Evolutionary conservation across 2,888 invertebrate species (phyloP), one percentile per base, ranked within the genome.

Genomic region (Patella depressa): DNA sequence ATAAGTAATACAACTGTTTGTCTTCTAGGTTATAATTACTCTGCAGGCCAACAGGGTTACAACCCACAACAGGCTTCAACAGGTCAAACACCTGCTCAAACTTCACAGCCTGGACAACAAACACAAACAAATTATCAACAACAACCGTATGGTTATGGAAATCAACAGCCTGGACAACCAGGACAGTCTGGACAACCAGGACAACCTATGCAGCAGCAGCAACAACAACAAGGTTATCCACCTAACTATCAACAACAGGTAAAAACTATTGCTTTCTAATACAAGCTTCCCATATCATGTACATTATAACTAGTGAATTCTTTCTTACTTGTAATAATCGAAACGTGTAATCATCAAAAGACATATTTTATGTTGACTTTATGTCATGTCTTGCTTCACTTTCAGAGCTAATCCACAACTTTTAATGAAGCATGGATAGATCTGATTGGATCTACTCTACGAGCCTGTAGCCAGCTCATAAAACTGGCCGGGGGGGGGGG

Each of bases 131-230:
- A 65, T 65, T 14, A 19, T 24, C 65, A 65, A 45, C 80, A 75
- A 17, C 76, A 77, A 59, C 65, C 78, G 9, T 57, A 70, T 29
- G 45, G 72, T 17, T 79, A 75, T 71, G 72, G 71, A 17, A 15
- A 55, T 29, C 75, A 70, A 17, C 79, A 75, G 59, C 70, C 79
- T 72, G 80, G 80, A 29, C 79, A 79, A 73, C 78, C 82, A 24
- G 78, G 79, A 53, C 78, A 75, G 72, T 59, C 71, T 34, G 79
- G 77, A 72, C 79, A 76, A 59, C 29, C 73, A 70, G 72, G 65
- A 34, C 57, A n/a, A 14, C 45, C 59, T 19, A 24, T 17, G 19
- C 76, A 72, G 53, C 73, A 53, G 9, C 77, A 75, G 71, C 75
- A 69, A 53, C 78, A 69, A 53, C 78, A 76, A 24, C 74, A 29